These are phyloP conservation scores for Ascidia mentula DNA, from an alignment of 23 tunicate species.

Conservation along the genomic window DNA sequence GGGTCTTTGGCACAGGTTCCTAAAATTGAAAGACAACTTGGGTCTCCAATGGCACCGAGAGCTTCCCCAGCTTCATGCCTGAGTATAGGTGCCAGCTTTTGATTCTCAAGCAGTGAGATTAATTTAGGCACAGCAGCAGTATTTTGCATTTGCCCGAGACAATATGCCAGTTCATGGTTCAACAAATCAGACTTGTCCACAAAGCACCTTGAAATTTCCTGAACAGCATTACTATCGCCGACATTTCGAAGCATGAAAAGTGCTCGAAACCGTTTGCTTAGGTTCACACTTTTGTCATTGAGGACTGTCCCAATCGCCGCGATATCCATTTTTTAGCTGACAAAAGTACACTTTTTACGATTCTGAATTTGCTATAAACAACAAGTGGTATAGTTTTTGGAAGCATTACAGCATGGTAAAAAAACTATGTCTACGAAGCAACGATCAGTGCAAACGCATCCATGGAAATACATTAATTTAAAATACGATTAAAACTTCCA, in stretches of 20 bases:
- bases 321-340: conserved; percentile 22
- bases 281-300: conserved; percentile 43
- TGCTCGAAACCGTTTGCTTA: conserved; percentile 90
- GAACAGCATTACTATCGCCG: conserved; percentile 60
- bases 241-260: conserved; percentile 76
- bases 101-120: conserved; percentile 33
- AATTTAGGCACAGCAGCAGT: conserved; percentile 64
- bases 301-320: conserved; percentile 45
- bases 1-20: conserved; percentile 53
- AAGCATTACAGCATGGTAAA: too few relatives aligned
- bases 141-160: conserved; percentile 95
- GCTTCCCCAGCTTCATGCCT: conserved; percentile 99
- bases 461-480: too few relatives aligned
- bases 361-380: too few relatives aligned
- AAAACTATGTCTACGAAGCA: too few relatives aligned
- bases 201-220: conserved; percentile 74
- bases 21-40: conserved; percentile 29
- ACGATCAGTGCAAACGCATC: too few relatives aligned
- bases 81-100: conserved; percentile 55
- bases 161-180: conserved; percentile 98
- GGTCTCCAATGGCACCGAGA: conserved; percentile 79
- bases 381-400: too few relatives aligned
- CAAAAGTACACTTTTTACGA: too few relatives aligned
- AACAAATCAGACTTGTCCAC: conserved; percentile 87
- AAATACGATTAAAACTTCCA: too few relatives aligned